Base-by-base conservation (phyloP, 2,113 vertebrate species). In the Rhynchomys soricoides region DNA sequence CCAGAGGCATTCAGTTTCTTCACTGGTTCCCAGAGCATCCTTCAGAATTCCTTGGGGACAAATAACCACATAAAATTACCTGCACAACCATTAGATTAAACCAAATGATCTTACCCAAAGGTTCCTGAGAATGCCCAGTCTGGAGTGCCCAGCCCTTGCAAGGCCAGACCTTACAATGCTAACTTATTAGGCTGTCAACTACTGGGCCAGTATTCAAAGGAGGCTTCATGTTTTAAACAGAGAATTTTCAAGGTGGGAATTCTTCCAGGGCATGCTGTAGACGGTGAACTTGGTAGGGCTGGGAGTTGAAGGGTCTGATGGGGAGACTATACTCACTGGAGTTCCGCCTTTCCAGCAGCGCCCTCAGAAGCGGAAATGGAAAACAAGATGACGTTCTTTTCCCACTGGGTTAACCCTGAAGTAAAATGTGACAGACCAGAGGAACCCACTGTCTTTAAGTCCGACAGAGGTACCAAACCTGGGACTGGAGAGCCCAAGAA, bases 351-450 rank as follows among this genome's bases (percentile, higher is more conserved):
- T 97, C 37, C 88, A 97, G 93, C 89, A 96, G 31, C 31, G 2
- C 66, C 68, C 85, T 34, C 90, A 96, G 91, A 96, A 96, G 50
- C n/a, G 64, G 73, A 59, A 62, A 57, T 62, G 57, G 92, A n/a
- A 93, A 89, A 93, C 70, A 96, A 81, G 71, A 81, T 73, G 70
- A 96, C 96, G 26, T 74, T 92, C 37, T 91, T 91, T 75, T 55
- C 82, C 5, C 71, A 95, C 66, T 92, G 93, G 95, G 91, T 96
- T 93, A 96, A 95, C 73, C 85, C 93, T 24, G 17, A 96, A 50
- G 57, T 83, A 55, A 97, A 96, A 83, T 68, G 13, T 24, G 31
- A 82, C 66, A 74, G 19, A 37, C 85, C 57, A 2, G 86, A 96
- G 9, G 85, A 95, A 92, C 16, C 43, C n/a, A 37, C 37, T 93